Evolutionary conservation across 30 jellyfish, hydroid and myxozoan genomes (phyloP), one percentile per base, ranked within the genome.

Genomic region (Aurelia sp.): DNA sequence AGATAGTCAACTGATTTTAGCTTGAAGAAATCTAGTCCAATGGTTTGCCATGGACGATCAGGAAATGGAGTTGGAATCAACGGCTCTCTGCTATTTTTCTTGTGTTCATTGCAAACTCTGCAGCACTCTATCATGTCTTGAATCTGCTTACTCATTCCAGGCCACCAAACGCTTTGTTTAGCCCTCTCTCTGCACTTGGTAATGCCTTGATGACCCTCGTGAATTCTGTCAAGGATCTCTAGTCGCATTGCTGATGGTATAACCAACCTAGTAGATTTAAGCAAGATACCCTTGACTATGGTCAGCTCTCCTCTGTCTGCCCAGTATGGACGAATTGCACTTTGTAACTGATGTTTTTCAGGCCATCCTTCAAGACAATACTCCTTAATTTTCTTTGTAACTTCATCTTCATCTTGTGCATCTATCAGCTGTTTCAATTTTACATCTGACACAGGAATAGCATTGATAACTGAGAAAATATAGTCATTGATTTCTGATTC

Each of bases 161-260:
- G 89, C 89, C 88, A 73, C 94, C 88, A 72, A 3, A 85, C 89
- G 23, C 68, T 17, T 37, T 62, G 62, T 51, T 65, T 61, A 31
- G 88, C 94, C 41, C 76, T 19, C 17, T 62, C 89, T 51, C 88
- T 44, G 50, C 94, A 85, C 52, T 74, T 85, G 6, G 65, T 30
- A 58, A 85, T 85, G 50, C 94, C 94, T 19, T 67, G 94, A 57
- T 85, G 94, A 18, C 94, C 94, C 52, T 62, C 65, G 65, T 85
- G 94, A 31, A 85, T 58, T 44, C 57, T 73, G 57, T 73, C 89
- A n/a, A 81, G 47, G 74, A 69, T 53, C 47, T 66, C 84, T 59
- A 48, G 19, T 41, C 85, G 60, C 85, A 66, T n/a, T 19, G 85
- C 57, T 52, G 85, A 68, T 37, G 91, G 86, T 62, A 81, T 69